Percentiles rank a stretch among this genome's conserved stretches.
phyloP scores from a whole-genome alignment of 1,140 invertebrate species.

The Drosophila saltans region DNA sequence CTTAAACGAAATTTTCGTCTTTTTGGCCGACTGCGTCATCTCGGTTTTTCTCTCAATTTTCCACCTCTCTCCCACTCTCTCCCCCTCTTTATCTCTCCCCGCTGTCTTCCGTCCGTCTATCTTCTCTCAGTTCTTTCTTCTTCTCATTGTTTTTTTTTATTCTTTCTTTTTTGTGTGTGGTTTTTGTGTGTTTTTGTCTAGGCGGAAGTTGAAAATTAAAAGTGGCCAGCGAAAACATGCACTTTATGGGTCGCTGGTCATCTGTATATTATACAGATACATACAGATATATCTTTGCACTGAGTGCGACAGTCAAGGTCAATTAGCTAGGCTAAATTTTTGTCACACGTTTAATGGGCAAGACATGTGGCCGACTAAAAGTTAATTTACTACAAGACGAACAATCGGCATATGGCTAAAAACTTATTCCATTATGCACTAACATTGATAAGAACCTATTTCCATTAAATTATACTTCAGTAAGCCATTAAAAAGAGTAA shows the following conservation, averaged over 20 bases:
- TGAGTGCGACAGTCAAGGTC: slow-evolving; percentile 59
- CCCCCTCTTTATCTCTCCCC: neutral
- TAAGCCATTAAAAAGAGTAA: too few relatives aligned
- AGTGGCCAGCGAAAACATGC: slow-evolving; percentile 45
- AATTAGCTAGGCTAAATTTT: slow-evolving; percentile 68
- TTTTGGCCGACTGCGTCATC: slow-evolving; percentile 40
- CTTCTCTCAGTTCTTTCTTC: neutral
- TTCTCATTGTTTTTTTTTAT: neutral
- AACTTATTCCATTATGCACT: too few relatives aligned
- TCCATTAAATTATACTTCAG: too few relatives aligned
- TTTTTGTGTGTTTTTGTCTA: slow-evolving; percentile 1
- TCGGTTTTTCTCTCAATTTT: neutral
- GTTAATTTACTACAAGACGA: neutral
- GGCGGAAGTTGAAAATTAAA: slow-evolving; percentile 72
- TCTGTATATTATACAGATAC: slow-evolving; percentile 4
- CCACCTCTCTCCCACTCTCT: neutral
- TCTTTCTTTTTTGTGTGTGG: neutral
- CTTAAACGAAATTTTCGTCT: slow-evolving; percentile 27
- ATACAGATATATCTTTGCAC: slow-evolving; percentile 5
- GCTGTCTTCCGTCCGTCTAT: neutral
- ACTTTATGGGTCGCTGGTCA: slow-evolving; percentile 63
- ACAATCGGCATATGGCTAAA: neutral
- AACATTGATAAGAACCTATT: too few relatives aligned
- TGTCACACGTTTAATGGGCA: slow-evolving; percentile 48
- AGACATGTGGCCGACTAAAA: neutral